These are phyloP conservation scores for Mormoops blainvillei DNA, from an alignment of 2,113 vertebrate species.

Conservation along the genomic window DNA sequence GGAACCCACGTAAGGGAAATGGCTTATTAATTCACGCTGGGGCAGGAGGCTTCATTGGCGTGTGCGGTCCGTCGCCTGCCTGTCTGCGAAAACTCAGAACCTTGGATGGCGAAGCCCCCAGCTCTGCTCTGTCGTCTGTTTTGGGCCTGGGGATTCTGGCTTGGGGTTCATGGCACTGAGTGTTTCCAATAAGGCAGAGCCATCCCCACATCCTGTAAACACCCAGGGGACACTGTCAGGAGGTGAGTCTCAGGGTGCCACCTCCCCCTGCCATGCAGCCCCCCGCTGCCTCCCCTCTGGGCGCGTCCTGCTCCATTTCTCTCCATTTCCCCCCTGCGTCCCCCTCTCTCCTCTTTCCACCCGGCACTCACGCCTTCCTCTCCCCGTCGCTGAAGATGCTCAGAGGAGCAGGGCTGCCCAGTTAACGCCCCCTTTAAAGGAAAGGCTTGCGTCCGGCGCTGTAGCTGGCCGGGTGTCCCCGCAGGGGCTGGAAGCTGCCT, in stretches of 20 bases:
- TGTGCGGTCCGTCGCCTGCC: too few species aligned
- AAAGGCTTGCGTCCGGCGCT: not conserved
- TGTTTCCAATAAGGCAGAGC: not conserved
- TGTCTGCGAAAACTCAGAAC: not conserved
- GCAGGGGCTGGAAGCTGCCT: not conserved
- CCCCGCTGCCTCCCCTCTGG: not conserved
- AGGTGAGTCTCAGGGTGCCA: not conserved
- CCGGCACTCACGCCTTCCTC: not conserved
- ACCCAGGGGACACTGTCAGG: not conserved
- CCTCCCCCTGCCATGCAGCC: too few species aligned
- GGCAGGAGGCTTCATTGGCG: accelerated
- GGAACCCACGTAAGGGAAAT: not conserved
- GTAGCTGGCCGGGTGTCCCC: not conserved
- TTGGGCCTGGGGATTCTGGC: not conserved
- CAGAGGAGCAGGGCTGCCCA: not conserved
- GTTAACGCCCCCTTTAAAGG: not conserved
- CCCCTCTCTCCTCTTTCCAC: not conserved
- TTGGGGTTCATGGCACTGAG: not conserved
- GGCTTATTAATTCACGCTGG: not conserved
- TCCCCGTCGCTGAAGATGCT: not conserved
- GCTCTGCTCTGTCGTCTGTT: not conserved
- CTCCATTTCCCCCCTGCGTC: not conserved
- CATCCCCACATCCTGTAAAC: not conserved
- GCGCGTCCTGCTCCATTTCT: too few species aligned
- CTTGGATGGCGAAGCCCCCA: not conserved